Percentiles rank a stretch among this genome's conserved stretches.
These are phyloP conservation scores for Drosophila nigromelanica DNA, from an alignment of 1,140 invertebrate genomes.

Conservation along the genomic window DNA sequence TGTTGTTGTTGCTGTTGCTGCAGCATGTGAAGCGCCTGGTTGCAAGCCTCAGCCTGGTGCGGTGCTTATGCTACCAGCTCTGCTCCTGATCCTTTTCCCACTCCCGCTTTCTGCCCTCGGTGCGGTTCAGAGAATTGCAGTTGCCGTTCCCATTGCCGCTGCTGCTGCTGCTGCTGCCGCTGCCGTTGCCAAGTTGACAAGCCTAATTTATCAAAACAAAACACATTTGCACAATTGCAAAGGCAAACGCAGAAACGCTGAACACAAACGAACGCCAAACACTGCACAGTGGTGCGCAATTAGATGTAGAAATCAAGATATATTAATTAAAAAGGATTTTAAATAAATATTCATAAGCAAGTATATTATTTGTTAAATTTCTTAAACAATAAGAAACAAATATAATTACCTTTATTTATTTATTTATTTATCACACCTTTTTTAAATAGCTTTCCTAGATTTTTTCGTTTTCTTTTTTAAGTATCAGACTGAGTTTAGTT, in stretches of 20 bases:
- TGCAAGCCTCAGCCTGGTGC: slow-evolving; percentile 10
- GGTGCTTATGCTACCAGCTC: slow-evolving; percentile 30
- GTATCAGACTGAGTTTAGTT: no score
- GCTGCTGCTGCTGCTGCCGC: slow-evolving; percentile 28
- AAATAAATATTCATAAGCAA: no score
- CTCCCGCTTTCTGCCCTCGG: slow-evolving; percentile 11
- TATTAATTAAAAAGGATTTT: not conserved
- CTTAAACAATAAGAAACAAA: no score
- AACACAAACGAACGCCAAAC: slow-evolving; percentile 65
- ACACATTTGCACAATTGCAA: slow-evolving; percentile 82
- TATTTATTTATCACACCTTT: no score
- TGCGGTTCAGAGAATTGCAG: slow-evolving; percentile 55
- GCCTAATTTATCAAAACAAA: slow-evolving; percentile 83
- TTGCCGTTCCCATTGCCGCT: slow-evolving; percentile 30
- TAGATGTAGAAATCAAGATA: not conserved
- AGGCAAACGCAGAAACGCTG: slow-evolving; percentile 67
- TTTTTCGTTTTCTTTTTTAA: no score
- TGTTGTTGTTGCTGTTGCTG: slow-evolving; percentile 49
- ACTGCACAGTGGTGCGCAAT: slow-evolving; percentile 34
- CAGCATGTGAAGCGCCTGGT: slow-evolving; percentile 21
- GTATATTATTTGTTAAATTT: no score
- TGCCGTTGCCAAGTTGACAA: slow-evolving; percentile 77
- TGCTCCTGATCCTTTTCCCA: slow-evolving; percentile 6
- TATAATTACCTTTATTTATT: no score
- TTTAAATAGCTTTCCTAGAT: no score